Evolutionary conservation across 1,140 invertebrate genomes (phyloP).

Genomic region (Cotesia typhae): DNA sequence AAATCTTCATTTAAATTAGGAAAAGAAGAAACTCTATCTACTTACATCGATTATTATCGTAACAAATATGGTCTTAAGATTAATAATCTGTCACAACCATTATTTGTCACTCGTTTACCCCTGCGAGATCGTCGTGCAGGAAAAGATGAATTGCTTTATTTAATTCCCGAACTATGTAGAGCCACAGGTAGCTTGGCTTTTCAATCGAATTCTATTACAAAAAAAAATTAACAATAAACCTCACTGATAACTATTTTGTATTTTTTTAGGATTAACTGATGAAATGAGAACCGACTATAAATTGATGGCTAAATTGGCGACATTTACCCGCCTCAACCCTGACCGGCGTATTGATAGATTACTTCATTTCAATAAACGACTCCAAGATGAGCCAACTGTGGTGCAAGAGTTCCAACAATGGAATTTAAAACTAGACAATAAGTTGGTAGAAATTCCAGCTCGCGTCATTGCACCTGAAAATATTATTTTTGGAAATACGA

Average conservation of each 20-base stretch:
- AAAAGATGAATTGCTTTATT: conserved; percentile 69
- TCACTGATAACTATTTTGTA: too few species aligned
- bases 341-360: conserved; percentile 70
- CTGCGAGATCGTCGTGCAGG: conserved; percentile 71
- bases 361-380: conserved; percentile 68
- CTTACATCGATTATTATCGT: conserved; percentile 84
- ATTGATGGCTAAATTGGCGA: conserved; percentile 72
- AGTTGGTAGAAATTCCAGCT: conserved; percentile 61
- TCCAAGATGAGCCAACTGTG: conserved; percentile 65
- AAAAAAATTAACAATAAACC: too few species aligned
- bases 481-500: neutral
- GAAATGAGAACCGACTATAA: conserved; percentile 68
- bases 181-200: conserved; percentile 68
- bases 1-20: conserved; percentile 73
- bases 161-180: conserved; percentile 79
- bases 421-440: conserved; percentile 70
- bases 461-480: neutral
- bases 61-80: conserved; percentile 74
- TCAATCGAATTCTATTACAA: conserved; percentile 2
- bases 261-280: conserved; percentile 63
- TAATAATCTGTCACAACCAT: conserved; percentile 68
- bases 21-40: conserved; percentile 57
- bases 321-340: conserved; percentile 74
- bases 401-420: conserved; percentile 70
- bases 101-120: conserved; percentile 72